Conservation (phyloP, 2,113 vertebrate genomes). For the Malurus melanocephalus region DNA sequence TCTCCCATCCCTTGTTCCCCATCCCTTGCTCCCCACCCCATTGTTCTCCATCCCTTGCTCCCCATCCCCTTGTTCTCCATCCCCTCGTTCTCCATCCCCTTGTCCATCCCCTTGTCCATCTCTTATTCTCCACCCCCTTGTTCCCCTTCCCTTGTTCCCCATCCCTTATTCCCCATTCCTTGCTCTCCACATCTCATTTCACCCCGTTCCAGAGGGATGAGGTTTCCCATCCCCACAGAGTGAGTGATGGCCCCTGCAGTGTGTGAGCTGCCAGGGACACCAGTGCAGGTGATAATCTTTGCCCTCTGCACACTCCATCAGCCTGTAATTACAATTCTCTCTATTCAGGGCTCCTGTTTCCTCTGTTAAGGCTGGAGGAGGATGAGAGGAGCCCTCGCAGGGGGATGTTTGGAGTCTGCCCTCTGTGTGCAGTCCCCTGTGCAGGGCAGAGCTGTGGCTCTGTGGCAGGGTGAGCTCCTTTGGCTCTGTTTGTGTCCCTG, state of each 20-base stretch:
- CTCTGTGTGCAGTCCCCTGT: fast-evolving
- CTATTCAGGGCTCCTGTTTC: not conserved
- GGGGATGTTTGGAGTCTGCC: too few relatives aligned
- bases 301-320: not conserved
- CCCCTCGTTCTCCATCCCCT: too few relatives aligned
- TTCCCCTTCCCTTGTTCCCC: too few relatives aligned
- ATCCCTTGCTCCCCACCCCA: too few relatives aligned
- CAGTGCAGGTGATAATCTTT: not conserved
- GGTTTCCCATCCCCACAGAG: not conserved
- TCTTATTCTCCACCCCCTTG: too few relatives aligned
- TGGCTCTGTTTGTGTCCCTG: too few relatives aligned
- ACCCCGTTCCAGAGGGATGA: fast-evolving
- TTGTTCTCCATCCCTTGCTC: too few relatives aligned
- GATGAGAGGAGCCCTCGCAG: not conserved
- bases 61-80: too few relatives aligned
- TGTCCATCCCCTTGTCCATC: too few relatives aligned
- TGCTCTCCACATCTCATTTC: not conserved
- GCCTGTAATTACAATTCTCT: not conserved
- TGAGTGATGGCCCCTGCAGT: not conserved
- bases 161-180: too few relatives aligned
- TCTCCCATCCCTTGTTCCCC: too few relatives aligned
- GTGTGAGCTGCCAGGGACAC: not conserved
- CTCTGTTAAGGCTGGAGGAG: not conserved
- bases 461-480: too few relatives aligned
- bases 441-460: not conserved